phyloP scores from a whole-genome alignment of 2,797 vertebrate genomes.

The Channallabes apus region DNA sequence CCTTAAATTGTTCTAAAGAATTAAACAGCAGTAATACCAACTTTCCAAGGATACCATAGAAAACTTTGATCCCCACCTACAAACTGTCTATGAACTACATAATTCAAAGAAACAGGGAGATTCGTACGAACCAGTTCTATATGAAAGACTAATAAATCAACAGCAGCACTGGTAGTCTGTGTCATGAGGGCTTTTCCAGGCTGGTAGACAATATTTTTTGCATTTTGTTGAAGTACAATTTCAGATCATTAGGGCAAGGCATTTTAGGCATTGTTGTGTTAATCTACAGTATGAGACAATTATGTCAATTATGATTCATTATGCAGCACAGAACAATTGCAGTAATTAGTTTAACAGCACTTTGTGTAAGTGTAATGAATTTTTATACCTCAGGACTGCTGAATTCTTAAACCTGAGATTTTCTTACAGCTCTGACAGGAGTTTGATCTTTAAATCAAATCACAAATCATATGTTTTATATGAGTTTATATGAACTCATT shows the following conservation, averaged over 20 bases:
- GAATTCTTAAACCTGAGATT: constrained; percentile 1
- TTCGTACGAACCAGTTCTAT: no score
- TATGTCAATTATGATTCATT: not conserved
- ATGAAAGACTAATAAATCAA: no score
- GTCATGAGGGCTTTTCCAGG: not conserved
- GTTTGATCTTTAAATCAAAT: not conserved
- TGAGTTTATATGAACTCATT: not conserved
- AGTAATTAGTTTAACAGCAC: not conserved
- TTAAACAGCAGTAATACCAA: no score
- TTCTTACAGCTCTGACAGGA: not conserved
- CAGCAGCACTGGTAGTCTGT: not conserved
- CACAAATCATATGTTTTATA: no score
- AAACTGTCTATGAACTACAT: no score
- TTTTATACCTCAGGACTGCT: no score
- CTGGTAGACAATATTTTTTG: not conserved
- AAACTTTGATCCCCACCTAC: no score
- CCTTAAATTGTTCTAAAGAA: no score
- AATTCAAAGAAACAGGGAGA: no score
- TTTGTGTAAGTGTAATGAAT: not conserved
- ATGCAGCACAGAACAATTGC: not conserved
- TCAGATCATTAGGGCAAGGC: not conserved
- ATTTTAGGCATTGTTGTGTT: not conserved
- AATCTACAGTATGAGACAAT: not conserved
- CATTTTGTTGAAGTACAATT: not conserved
- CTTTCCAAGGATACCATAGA: no score